These are phyloP conservation scores for Smittia aterrima DNA, from an alignment of 2,888 invertebrate species.

Conservation along the genomic window DNA sequence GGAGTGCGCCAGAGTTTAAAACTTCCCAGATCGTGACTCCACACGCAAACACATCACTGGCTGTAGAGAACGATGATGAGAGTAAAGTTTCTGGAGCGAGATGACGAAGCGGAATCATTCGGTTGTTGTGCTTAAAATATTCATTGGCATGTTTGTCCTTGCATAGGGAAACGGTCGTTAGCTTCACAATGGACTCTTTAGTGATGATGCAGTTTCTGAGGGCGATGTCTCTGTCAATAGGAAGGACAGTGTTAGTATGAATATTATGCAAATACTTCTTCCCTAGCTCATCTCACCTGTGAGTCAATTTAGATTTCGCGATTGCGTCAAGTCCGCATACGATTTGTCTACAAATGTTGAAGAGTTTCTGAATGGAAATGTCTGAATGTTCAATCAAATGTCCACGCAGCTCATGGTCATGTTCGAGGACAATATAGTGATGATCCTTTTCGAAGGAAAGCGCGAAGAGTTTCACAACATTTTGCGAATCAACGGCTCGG, in stretches of 20 bases:
- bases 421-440: conserved; percentile 83
- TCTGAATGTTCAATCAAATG: conserved; percentile 64
- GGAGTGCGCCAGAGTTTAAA: conserved; percentile 73
- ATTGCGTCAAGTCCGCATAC: conserved; percentile 79
- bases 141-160: conserved; percentile 86
- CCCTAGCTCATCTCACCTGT: conserved; percentile 62
- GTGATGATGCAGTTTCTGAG: conserved; percentile 88
- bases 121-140: conserved; percentile 81
- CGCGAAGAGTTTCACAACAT: conserved; percentile 75
- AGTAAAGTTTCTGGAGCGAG: conserved; percentile 84
- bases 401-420: conserved; percentile 91
- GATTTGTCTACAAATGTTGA: conserved; percentile 55
- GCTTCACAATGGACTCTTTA: conserved; percentile 72
- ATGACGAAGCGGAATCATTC: conserved; percentile 87
- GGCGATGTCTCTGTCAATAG: conserved; percentile 69
- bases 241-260: conserved; percentile 41
- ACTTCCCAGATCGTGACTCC: conserved; percentile 90
- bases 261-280: conserved; percentile 6
- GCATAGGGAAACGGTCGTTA: conserved; percentile 75
- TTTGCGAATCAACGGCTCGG: conserved; percentile 76
- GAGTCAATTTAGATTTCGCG: conserved; percentile 73
- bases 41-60: conserved; percentile 90
- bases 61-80: conserved; percentile 73
- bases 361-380: not conserved
- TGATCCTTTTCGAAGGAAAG: conserved; percentile 82